Conservation (phyloP, 2,113 vertebrate genomes). For the human (Homo sapiens) region GRCh38 chr15:63013001-63013500, state of each 20-base stretch:
- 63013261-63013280: background rate
- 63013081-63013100: background rate
- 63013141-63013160: background rate
- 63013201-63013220: background rate
- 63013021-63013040: no score
- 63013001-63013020: no score
- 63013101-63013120: background rate
- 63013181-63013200: background rate
- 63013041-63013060: no score
- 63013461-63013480: slow-evolving; percentile 70
- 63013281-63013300: background rate
- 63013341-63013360: slow-evolving; percentile 50
- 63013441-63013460: slow-evolving; percentile 63
- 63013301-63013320: background rate
- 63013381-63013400: slow-evolving; percentile 44
- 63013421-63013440: slow-evolving; percentile 75
- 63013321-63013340: slow-evolving; percentile 6
- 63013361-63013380: background rate
- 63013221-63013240: background rate
- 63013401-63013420: slow-evolving; percentile 67
- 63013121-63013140: background rate
- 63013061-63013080: background rate
- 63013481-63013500: slow-evolving; percentile 75
- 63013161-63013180: background rate
- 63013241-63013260: background rate